Base-by-base conservation (phyloP, 2,888 invertebrate genomes). In the Gymnoscelis rufifasciata region DNA sequence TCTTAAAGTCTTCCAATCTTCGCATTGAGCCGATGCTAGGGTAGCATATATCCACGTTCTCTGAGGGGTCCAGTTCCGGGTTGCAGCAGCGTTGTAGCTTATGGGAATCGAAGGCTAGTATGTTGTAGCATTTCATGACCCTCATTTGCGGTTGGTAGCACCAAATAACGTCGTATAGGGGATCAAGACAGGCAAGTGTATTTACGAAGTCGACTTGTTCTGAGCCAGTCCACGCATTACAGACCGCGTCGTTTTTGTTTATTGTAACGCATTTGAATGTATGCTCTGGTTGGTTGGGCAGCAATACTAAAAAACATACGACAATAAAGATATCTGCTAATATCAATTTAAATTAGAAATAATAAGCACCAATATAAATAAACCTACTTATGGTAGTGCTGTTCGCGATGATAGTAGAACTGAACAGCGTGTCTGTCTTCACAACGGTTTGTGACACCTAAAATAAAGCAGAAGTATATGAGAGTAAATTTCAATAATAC, bases 91-190 rank as follows among this genome's bases (percentile, higher is more conserved):
- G 66, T 31, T 81, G 83, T 1, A 81, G 62, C 52, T 82, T 82
- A 47, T 83, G 81, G 0, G 90, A 91, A 69, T 97, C 96, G 40
- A 94, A 93, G 0, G 94, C 93, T 38, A 96, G 90, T 3, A 96
- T 93, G 75, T 97, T 97, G 79, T 94, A 96, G 66, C 95, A 95
- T 46, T 90, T 90, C 61, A 96, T 88, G 26, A 90, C 73, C 37
- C 84, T 78, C 74, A 78, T 92, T 19, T 90, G 83, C 0, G 93
- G 92, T 71, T 93, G 92, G 62, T 93, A 98, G 60, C 96, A 94
- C 98, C 98, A 99, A 1, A 99, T 87, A 0, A 97, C 94, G 78
- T 98, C 96, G 78, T 97, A 97, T 41, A 94, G 89, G 0, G 97
- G 96, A 84, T 99, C 99, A 62, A 98, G 88, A 64, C 94, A 94